Evolutionary conservation across 2,113 vertebrate genomes (phyloP), one percentile per base, ranked within the genome.

Genomic region (Anthoscopus minutus): DNA sequence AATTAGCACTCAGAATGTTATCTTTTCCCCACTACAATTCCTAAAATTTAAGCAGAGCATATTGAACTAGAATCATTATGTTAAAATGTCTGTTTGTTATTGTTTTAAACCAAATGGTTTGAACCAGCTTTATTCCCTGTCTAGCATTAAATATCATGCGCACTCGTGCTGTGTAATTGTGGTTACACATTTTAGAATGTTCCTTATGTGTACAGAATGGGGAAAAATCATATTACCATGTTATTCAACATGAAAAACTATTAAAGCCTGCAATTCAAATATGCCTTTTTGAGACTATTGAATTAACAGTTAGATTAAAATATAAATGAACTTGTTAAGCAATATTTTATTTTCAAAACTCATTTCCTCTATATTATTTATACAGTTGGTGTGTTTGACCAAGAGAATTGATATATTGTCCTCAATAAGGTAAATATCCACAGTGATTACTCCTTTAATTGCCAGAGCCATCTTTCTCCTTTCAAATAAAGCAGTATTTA

Each of bases 251-350:
- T 78, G 74, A 86, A 86, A 85, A 96, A 76, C 66, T 86, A 80
- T 92, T 94, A 95, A 77, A 94, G 67, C 18, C 64, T 87, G 35
- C 51, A 91, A 81, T 91, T 95, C 89, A 96, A 96, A 96, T 92
- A 92, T 72, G 58, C 37, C 53, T 91, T 92, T 94, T 77, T 81
- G 61, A 87, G 92, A 89, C 73, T 86, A 91, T 50, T 93, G 81
- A 88, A 93, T 96, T 94, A 95, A 88, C 66, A 51, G 28, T 54
- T 90, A 69, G 84, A 94, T 97, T 96, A 89, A 95, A 96, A 96
- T 88, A 88, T 80, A 88, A 94, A 89, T 90, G 42, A 73, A 81
- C 81, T 89, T 81, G 40, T 94, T 88, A 93, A 97, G 86, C 93
- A 91, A 77, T 94, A 91, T 81, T 94, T 96, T 94, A 86, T 96